A percentile compares a stretch with the other conserved stretches of the same genome.
These are phyloP conservation scores for Spialia ferax DNA, from an alignment of 2,888 invertebrate genomes.

Conservation along the genomic window DNA sequence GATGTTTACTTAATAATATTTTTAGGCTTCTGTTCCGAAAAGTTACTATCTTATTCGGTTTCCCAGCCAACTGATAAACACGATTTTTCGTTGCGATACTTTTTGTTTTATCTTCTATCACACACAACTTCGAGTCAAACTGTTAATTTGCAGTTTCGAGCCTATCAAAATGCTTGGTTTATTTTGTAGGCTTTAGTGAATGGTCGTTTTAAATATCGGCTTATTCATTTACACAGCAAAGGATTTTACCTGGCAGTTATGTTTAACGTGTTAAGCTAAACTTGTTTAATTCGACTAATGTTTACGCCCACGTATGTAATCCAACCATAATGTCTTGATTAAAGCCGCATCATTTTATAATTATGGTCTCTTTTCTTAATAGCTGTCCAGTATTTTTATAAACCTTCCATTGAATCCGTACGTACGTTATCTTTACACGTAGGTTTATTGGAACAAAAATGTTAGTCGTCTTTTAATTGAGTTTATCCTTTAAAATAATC, in stretches of 20 bases:
- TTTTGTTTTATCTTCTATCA: background rate
- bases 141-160: background rate
- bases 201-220: background rate
- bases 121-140: background rate
- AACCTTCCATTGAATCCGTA: too few relatives aligned
- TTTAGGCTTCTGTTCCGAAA: background rate
- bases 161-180: background rate
- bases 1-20: background rate
- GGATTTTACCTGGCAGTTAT: background rate
- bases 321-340: background rate
- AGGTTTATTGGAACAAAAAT: too few relatives aligned
- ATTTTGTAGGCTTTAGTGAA: background rate
- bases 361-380: background rate
- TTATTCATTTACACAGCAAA: background rate
- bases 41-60: background rate
- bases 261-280: background rate
- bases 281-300: background rate
- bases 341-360: background rate
- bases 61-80: background rate
- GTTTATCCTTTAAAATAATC: too few relatives aligned
- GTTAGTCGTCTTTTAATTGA: too few relatives aligned
- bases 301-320: background rate
- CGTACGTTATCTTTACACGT: too few relatives aligned
- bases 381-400: too few relatives aligned
- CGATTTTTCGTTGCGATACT: too few relatives aligned